Evolutionary conservation across 1,140 invertebrate genomes (phyloP).

Genomic region (Gonioctena quinquepunctata): DNA sequence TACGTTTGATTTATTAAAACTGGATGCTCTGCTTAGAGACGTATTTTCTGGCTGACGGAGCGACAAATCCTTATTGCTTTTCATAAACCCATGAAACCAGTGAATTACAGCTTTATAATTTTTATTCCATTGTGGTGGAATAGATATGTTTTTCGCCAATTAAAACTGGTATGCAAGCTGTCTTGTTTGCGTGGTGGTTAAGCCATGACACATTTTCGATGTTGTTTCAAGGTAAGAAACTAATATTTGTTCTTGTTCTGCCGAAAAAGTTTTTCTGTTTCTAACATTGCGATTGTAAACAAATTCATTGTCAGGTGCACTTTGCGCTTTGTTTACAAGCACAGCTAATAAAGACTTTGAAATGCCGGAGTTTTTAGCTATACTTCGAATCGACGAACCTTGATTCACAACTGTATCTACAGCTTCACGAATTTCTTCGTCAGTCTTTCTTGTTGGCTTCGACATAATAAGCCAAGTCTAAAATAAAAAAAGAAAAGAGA

Average conservation of each 20-base stretch:
- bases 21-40: conserved; percentile 16
- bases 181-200: conserved; percentile 35
- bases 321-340: background rate
- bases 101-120: conserved; percentile 49
- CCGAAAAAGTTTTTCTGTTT: background rate
- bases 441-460: background rate
- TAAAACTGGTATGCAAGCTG: conserved; percentile 41
- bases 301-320: background rate
- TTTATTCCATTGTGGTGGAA: conserved; percentile 35
- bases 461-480: background rate
- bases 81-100: conserved; percentile 14
- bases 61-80: conserved; percentile 6
- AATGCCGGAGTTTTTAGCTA: background rate
- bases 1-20: conserved; percentile 51
- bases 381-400: background rate
- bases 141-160: too few relatives aligned
- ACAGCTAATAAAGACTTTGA: background rate
- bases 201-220: conserved; percentile 41
- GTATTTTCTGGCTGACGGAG: conserved; percentile 21
- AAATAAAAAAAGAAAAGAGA: background rate
- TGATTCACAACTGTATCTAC: background rate
- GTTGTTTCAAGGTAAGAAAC: conserved; percentile 12
- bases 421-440: conserved; percentile 1
- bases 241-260: background rate
- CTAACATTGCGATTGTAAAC: background rate